Base-by-base conservation (phyloP, 2,888 invertebrate genomes). In the Norana najaformis region DNA sequence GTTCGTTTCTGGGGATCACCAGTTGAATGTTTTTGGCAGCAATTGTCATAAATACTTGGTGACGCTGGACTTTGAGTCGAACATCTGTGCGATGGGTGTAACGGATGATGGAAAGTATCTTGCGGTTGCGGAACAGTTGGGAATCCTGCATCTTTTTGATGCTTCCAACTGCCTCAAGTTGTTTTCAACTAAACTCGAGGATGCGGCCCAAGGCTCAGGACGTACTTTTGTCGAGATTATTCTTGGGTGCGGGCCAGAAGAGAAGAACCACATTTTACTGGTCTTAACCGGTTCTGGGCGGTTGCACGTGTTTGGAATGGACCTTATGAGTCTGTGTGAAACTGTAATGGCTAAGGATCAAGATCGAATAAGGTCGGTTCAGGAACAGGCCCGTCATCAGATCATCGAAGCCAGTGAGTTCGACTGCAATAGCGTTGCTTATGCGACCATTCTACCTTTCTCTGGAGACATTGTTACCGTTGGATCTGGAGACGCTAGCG, bases 71-170 rank as follows among this genome's bases (percentile, higher is more conserved):
- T 93, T 93, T 92, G 94, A 93, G 88, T 88, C 92, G 82, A 90
- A 89, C 20, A 91, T 94, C 30, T 94, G 94, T 53, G 93, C 92
- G 38, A 83, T 93, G 37, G 92, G 92, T 53, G 93, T 93, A 92
- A 93, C 93, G 91, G 93, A 93, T 39, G 93, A 94, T 93, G 93
- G 93, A 8, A 91, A 91, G 30, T 91, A 94, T 83, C 91, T 94
- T 38, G 92, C 93, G n/a, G 91, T 93, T 34, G 93, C 93, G 36
- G 93, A 93, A 36, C 91, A 91, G 34, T 91, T 91, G 34, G 94
- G 94, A 0, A 92, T 89, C 53, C 88, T 94, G n/a, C 93, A 93
- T 69, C 91, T 94, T 30, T 89, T 94, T 16, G 83, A 83, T 13
- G 69, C n/a, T 6, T 0, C 41, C 16, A 36, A 41, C 47, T 47